phyloP scores from a whole-genome alignment of 1,140 invertebrate species.

The Hestina assimilis region DNA sequence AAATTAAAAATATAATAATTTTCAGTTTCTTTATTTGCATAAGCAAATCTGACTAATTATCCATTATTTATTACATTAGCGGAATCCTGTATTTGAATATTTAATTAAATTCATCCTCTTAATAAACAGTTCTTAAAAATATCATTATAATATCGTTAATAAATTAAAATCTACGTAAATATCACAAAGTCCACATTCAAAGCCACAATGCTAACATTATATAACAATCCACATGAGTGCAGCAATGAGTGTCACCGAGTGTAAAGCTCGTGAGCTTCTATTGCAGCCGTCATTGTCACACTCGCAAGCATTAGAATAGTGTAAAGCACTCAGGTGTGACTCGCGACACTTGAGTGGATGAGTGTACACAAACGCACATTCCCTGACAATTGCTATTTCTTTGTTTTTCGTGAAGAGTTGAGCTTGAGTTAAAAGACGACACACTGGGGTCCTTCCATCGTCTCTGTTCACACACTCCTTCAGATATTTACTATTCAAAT shows the following conservation, averaged over 20 bases:
- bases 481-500: constrained; percentile 44
- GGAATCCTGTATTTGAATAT: too few species aligned
- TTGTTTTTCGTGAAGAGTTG: constrained; percentile 49
- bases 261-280: constrained; percentile 26
- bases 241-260: not conserved
- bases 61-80: not conserved
- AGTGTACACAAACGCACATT: constrained; percentile 54
- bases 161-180: too few species aligned
- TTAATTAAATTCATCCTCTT: not conserved
- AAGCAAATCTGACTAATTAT: not conserved
- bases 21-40: not conserved
- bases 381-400: constrained; percentile 46
- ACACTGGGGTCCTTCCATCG: constrained; percentile 27
- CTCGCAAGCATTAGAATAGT: constrained; percentile 61
- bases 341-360: constrained; percentile 40
- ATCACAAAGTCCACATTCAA: too few species aligned
- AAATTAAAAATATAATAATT: not conserved
- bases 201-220: not conserved
- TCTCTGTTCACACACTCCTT: constrained; percentile 38
- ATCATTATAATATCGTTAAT: too few species aligned
- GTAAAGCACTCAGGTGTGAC: constrained; percentile 51
- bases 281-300: constrained; percentile 64
- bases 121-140: not conserved
- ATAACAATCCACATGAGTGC: not conserved
- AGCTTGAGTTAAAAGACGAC: constrained; percentile 47